Conservation (phyloP, 2,797 vertebrate genomes). For the Lutjanus argentimaculatus region DNA sequence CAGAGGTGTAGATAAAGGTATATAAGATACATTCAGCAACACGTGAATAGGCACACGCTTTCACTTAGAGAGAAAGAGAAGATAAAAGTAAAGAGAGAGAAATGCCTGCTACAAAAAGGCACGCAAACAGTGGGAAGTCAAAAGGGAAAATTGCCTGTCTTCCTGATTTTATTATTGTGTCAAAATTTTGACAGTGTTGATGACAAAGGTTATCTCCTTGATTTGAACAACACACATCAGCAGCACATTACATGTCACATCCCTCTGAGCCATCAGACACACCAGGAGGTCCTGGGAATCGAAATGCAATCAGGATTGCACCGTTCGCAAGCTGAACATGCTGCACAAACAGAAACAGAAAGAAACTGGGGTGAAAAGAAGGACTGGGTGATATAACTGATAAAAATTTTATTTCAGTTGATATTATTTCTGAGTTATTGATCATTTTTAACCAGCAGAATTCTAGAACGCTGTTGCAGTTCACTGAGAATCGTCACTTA, state of each 20-base stretch:
- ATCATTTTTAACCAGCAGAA: too few species aligned
- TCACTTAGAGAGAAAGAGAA: neutral
- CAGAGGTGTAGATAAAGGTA: conserved; percentile 9
- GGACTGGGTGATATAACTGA: too few species aligned
- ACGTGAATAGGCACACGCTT: neutral
- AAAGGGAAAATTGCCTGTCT: neutral
- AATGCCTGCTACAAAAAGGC: neutral
- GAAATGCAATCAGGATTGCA: conserved; percentile 15
- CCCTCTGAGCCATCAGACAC: conserved; percentile 6
- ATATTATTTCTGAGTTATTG: too few species aligned
- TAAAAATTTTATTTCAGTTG: too few species aligned
- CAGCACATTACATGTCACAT: conserved; percentile 5
- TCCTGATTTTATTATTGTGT: conserved; percentile 5
- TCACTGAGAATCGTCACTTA: too few species aligned
- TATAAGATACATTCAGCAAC: conserved; percentile 17
- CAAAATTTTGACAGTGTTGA: neutral
- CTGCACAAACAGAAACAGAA: neutral
- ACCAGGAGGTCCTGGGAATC: conserved; percentile 8
- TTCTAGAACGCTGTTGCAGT: too few species aligned
- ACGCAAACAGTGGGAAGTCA: neutral
- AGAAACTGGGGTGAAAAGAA: neutral
- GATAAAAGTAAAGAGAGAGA: neutral
- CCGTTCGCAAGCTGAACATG: neutral
- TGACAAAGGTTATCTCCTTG: neutral
- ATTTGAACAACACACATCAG: conserved; percentile 16